Conservation (phyloP, 2,888 invertebrate genomes). For the Microctonus brassicae region DNA sequence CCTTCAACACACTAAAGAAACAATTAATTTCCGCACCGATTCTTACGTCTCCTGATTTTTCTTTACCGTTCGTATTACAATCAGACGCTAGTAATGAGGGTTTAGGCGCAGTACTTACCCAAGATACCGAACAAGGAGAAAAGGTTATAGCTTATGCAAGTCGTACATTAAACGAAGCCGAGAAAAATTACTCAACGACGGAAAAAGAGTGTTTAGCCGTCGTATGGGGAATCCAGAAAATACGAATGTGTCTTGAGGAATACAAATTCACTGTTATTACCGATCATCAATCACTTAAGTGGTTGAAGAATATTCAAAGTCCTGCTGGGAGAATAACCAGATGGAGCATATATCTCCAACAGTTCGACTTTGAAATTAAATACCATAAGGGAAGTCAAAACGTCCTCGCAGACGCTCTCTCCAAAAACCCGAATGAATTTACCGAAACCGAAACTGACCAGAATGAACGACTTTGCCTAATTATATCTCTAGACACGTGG, state of each 20-base stretch:
- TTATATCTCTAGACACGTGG: neutral
- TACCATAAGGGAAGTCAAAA: slow-evolving; percentile 34
- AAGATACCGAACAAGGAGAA: too few relatives aligned
- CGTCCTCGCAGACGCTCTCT: slow-evolving; percentile 37
- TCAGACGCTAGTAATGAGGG: slow-evolving; percentile 32
- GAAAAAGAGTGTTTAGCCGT: slow-evolving; percentile 31
- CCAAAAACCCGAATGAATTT: slow-evolving; percentile 31
- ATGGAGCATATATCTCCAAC: slow-evolving; percentile 35
- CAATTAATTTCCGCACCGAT: too few relatives aligned
- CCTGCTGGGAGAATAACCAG: slow-evolving; percentile 32
- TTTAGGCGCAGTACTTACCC: too few relatives aligned
- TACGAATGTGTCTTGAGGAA: too few relatives aligned
- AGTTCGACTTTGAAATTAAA: slow-evolving; percentile 35
- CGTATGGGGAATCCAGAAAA: too few relatives aligned
- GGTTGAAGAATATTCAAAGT: slow-evolving; percentile 25
- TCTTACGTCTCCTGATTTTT: slow-evolving; percentile 31
- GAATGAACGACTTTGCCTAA: neutral
- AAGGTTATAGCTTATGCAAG: slow-evolving; percentile 23
- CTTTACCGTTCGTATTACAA: slow-evolving; percentile 22
- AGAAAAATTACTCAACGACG: slow-evolving; percentile 21
- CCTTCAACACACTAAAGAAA: slow-evolving; percentile 21
- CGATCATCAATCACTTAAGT: slow-evolving; percentile 33
- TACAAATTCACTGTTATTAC: slow-evolving; percentile 33
- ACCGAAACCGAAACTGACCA: too few relatives aligned
- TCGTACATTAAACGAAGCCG: slow-evolving; percentile 7